phyloP scores from a whole-genome alignment of 2,797 vertebrate species.

The Tokudaia tokunoshimensis region DNA sequence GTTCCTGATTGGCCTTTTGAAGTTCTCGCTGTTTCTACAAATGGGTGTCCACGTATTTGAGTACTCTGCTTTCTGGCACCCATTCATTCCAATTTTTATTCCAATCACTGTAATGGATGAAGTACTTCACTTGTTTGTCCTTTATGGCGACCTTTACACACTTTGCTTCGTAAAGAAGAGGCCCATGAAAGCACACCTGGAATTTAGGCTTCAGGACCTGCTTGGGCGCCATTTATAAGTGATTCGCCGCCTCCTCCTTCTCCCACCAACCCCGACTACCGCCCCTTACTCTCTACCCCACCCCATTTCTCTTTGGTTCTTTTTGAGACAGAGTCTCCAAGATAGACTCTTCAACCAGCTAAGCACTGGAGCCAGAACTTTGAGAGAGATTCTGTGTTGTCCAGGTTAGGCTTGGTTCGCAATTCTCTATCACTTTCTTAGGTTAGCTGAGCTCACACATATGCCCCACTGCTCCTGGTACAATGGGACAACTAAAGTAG shows the following conservation, averaged over 20 bases:
- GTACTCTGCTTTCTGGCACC: too few relatives aligned
- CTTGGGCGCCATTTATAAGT: slow-evolving; percentile 99
- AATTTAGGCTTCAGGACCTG: slow-evolving; percentile 99
- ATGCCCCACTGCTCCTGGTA: too few relatives aligned
- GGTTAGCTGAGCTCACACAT: neutral
- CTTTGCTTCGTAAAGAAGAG: too few relatives aligned
- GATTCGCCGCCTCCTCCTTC: slow-evolving; percentile 82
- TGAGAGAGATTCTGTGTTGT: neutral
- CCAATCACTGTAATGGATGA: too few relatives aligned
- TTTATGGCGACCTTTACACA: too few relatives aligned
- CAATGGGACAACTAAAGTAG: neutral
- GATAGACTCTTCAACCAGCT: neutral
- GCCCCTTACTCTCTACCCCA: slow-evolving; percentile 76
- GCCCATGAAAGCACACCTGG: slow-evolving; percentile 87
- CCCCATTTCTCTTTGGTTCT: neutral
- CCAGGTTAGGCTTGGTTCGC: neutral
- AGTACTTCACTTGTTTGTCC: too few relatives aligned
- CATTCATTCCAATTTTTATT: too few relatives aligned
- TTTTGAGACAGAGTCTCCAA: neutral
- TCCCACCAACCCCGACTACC: slow-evolving; percentile 78
- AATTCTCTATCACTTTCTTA: neutral
- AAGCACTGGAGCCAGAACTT: neutral
- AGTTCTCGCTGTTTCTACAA: too few relatives aligned
- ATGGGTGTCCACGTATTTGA: too few relatives aligned
- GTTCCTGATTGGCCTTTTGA: too few relatives aligned